Conservation (phyloP, 2,888 invertebrate genomes). For the Caradrina kadenii region DNA sequence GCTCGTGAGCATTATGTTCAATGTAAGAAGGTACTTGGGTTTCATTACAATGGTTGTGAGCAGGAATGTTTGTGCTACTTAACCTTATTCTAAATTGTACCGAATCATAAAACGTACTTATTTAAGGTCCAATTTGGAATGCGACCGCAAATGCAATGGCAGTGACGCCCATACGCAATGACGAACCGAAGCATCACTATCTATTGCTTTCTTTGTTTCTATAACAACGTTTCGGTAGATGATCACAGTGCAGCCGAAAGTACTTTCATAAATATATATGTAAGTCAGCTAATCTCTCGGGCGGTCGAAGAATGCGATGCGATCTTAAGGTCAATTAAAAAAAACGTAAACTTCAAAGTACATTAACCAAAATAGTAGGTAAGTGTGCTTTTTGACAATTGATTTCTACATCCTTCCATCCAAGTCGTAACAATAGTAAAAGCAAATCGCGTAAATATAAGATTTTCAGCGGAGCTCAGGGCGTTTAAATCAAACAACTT, state of each 20-base stretch:
- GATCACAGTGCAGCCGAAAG: too few species aligned
- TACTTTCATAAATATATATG: too few species aligned
- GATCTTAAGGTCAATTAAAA: slow-evolving; percentile 26
- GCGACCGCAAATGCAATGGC: too few species aligned
- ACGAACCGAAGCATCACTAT: too few species aligned
- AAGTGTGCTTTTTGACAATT: neutral
- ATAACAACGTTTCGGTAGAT: too few species aligned
- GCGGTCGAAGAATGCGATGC: slow-evolving; percentile 1
- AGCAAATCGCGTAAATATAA: too few species aligned
- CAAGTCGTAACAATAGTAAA: too few species aligned
- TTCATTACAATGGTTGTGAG: slow-evolving; percentile 18
- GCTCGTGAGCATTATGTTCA: neutral
- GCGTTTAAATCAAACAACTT: too few species aligned
- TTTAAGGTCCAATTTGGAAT: neutral
- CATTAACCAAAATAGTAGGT: neutral
- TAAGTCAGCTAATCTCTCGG: neutral
- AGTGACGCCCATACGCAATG: too few species aligned
- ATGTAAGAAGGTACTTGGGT: slow-evolving; percentile 10
- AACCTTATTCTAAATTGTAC: slow-evolving; percentile 47
- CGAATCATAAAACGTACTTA: slow-evolving; percentile 22
- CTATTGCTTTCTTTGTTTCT: too few species aligned
- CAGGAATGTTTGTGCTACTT: slow-evolving; percentile 12
- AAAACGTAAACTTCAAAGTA: neutral
- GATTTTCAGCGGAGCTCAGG: too few species aligned
- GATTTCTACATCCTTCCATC: neutral